Conservation (phyloP, 2,888 invertebrate species). For the Smittia sp. region DNA sequence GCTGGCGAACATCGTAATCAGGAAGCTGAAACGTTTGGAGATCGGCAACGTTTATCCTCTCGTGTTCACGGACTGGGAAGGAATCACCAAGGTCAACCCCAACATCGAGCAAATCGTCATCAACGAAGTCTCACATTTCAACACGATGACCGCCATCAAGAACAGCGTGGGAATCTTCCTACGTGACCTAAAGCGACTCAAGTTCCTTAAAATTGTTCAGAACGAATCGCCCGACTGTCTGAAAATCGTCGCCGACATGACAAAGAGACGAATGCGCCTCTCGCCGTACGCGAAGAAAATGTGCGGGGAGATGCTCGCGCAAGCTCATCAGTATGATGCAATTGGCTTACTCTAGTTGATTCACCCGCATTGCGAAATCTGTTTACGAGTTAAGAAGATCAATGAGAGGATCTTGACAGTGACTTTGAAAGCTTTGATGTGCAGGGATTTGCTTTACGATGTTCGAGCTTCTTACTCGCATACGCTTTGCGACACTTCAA, state of each 20-base stretch:
- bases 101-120: background rate
- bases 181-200: background rate
- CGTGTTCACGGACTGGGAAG: conserved; percentile 29
- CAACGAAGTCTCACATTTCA: conserved; percentile 33
- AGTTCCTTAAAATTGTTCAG: conserved; percentile 9
- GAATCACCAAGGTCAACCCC: conserved; percentile 22
- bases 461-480: too few species aligned
- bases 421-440: background rate
- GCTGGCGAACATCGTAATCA: conserved; percentile 24
- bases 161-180: conserved; percentile 19
- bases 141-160: conserved; percentile 31
- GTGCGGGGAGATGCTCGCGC: background rate
- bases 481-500: too few species aligned
- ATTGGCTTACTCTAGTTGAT: conserved; percentile 5
- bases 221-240: conserved; percentile 35
- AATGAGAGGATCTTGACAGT: background rate
- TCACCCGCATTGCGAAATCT: too few species aligned
- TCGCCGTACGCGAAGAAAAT: conserved; percentile 33
- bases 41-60: conserved; percentile 31
- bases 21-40: conserved; percentile 5
- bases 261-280: background rate
- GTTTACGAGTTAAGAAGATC: too few species aligned
- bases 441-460: too few species aligned
- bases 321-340: conserved; percentile 12
- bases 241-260: conserved; percentile 36